Evolutionary conservation across 1,140 invertebrate species (phyloP), one percentile per base, ranked within the genome.

Genomic region (Microplitis mediator): DNA sequence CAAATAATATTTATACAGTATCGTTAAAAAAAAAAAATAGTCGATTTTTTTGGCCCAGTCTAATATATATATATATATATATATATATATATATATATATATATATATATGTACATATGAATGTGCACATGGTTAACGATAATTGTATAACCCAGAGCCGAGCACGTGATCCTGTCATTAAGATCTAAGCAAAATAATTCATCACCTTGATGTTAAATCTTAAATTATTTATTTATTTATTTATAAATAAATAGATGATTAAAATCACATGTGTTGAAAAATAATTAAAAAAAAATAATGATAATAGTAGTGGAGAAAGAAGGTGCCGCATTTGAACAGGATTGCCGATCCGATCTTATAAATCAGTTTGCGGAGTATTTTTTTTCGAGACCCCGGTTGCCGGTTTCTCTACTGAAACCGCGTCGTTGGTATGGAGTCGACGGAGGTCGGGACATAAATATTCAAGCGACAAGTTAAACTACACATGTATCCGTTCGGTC

Each of bases 361-460:
- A 83, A 83, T 82, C 81, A 81, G 78, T 81, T 79, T 75, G 74
- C 65, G 77, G 35, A 39, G 23, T 45, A 45, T 45, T 51, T 58
- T 51, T 56, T 79, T 79, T 80, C 79, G 78, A 72, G 75, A 69
- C 63, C 60, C 56, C 52, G 54, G 31, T 16, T 70, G 45, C 60
- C 16, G 54, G 64, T 60, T 34, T 68, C 73, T 77, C 23, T 23
- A 23, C 23, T 23, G 23, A 23, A 23, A 23, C 23, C 23, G 0
- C 23, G 23, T 23, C 23, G 23, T 23, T 23, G 23, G 23, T 23
- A 74, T 61, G 62, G 68, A 74, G 65, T 34, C 71, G 71, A 69
- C 73, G 64, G 77, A 78, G 78, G 76, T 79, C 74, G 78, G 71
- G 71, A 66, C 76, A 83, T 83, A 83, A 81, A 82, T 83, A 83